Base-by-base conservation (phyloP, 1,140 invertebrate genomes). In the Melitaea cinxia region DNA sequence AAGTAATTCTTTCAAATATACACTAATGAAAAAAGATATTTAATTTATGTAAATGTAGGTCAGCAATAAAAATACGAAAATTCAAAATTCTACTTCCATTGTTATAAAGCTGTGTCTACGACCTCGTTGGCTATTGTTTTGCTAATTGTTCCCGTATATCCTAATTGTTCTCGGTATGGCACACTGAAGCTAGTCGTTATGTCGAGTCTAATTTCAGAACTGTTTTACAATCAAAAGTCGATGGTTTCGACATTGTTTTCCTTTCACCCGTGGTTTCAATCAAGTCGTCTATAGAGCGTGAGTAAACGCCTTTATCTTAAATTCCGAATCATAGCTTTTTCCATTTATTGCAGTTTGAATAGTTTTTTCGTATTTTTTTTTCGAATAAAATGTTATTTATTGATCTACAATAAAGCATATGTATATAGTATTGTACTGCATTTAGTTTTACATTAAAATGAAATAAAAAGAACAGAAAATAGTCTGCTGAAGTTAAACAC, bases 71-170 rank as follows among this genome's bases (percentile, higher is more conserved):
- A 28, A 26, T 39, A 30, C 35, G 23, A 24, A 63, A 55, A 62
- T 15, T 53, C 30, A 24, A 63, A 55, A 62, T 15, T 53, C 30
- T 54, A 30, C 50, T 39, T 14, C 21, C 52, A 63, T 63, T 63
- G 60, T 61, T 61, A 17, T 47, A 30, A 24, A 39, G 24, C 33
- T 42, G 21, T 50, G 23, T 54, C 37, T 19, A 28, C 52, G 60
- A 63, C 55, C 52, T 35, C 39, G 28, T 50, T 47, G 39, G 60
- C 60, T 24, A 39, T 63, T 63, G 60, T 63, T 39, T 54, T 30
- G 26, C 15, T 55, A 55, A 63, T 63, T 55, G 60, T 63, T 63
- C 35, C 10, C 14, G 60, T 52, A 47, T 33, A 55, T 37, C 55
- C 55, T 14, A 58, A 58, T 58, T 37, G 55, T 17, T 47, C 24